These are phyloP conservation scores for Lethocerus indicus DNA, from an alignment of 1,140 invertebrate species.

Conservation along the genomic window DNA sequence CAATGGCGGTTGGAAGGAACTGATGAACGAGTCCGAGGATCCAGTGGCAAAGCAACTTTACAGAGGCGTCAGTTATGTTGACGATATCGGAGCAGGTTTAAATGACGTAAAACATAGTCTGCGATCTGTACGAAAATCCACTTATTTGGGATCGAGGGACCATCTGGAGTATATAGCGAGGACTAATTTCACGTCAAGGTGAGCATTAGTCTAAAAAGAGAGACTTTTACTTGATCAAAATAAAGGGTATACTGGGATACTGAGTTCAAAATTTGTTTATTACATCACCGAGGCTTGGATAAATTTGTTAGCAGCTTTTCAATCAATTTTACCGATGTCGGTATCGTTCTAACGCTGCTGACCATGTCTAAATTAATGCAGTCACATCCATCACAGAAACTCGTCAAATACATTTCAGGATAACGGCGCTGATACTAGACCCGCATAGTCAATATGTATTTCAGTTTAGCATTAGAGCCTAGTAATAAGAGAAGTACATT, in stretches of 20 bases:
- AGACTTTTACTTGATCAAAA: too few species aligned
- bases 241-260: background rate
- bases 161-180: conserved; percentile 47
- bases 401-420: too few species aligned
- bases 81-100: conserved; percentile 39
- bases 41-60: conserved; percentile 33
- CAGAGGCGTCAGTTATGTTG: conserved; percentile 43
- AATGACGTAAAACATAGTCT: conserved; percentile 42
- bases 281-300: too few species aligned
- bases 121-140: conserved; percentile 34
- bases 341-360: background rate
- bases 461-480: too few species aligned
- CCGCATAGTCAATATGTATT: too few species aligned
- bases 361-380: background rate
- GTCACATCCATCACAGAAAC: too few species aligned
- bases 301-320: background rate
- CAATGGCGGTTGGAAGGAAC: conserved; percentile 47
- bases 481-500: too few species aligned
- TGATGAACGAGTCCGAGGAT: conserved; percentile 40
- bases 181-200: conserved; percentile 41
- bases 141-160: conserved; percentile 46
- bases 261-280: too few species aligned
- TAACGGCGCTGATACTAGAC: too few species aligned
- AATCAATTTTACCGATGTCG: background rate
- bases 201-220: background rate